Percentiles rank a stretch among this genome's conserved stretches.
Evolutionary conservation across 2,113 vertebrate species (phyloP).

Genomic region (Pedetes capensis): DNA sequence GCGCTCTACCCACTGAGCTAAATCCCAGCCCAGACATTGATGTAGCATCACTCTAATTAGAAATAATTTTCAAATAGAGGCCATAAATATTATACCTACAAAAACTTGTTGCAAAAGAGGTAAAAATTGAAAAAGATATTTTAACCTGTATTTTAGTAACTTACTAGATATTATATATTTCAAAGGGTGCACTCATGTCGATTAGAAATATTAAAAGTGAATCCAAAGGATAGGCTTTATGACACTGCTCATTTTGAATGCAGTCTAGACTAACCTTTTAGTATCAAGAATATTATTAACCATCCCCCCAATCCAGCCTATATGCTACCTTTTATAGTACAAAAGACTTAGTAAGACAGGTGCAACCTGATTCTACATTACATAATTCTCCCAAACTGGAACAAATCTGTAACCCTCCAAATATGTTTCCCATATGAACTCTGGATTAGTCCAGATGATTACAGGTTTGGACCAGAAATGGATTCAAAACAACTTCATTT

Average conservation of each 20-base stretch:
- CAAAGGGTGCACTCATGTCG: neutral
- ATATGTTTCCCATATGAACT: neutral
- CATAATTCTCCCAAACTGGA: conserved; percentile 20
- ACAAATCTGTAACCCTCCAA: neutral
- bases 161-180: neutral
- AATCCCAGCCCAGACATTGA: too few relatives aligned
- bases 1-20: too few relatives aligned
- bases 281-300: conserved; percentile 12
- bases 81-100: neutral
- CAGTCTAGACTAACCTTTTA: conserved; percentile 13
- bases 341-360: conserved; percentile 19
- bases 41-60: neutral
- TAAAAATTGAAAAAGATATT: conserved; percentile 30
- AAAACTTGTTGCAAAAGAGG: neutral
- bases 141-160: neutral
- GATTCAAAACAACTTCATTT: conserved; percentile 45
- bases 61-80: conserved; percentile 32
- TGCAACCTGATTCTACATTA: neutral
- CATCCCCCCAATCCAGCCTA: neutral
- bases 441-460: neutral
- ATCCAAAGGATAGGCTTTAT: neutral
- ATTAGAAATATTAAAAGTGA: conserved; percentile 49
- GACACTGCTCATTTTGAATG: neutral
- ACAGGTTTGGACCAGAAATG: conserved; percentile 34
- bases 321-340: neutral